Percentiles rank a stretch among this genome's conserved stretches.
These are phyloP conservation scores for Lamprologus lemairii DNA, from an alignment of 2,113 vertebrate genomes.

Conservation along the genomic window DNA sequence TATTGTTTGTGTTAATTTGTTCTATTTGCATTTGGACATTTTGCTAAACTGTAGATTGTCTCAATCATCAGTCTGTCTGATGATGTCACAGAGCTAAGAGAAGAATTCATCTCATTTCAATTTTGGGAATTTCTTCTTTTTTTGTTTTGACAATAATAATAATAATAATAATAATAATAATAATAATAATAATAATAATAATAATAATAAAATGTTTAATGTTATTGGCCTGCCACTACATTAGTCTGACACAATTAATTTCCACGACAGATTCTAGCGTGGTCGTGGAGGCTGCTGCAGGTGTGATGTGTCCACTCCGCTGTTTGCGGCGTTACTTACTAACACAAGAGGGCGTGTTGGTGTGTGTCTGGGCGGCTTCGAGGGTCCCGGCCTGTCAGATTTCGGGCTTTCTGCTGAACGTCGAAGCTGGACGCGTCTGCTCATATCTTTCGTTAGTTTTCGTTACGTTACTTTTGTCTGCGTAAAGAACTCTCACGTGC, in stretches of 20 bases:
- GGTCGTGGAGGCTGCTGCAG: neutral
- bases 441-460: neutral
- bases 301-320: neutral
- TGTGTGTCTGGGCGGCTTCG: neutral
- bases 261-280: neutral
- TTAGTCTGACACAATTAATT: neutral
- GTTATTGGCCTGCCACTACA: neutral
- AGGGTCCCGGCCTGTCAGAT: neutral
- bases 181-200: neutral
- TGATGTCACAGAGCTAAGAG: neutral
- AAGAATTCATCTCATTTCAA: neutral
- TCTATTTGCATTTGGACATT: neutral
- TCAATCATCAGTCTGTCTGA: neutral
- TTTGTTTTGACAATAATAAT: neutral
- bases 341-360: constrained; percentile 72
- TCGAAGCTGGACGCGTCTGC: neutral
- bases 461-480: too few species aligned
- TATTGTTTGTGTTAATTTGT: neutral
- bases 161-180: neutral
- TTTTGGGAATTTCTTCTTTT: neutral
- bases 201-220: neutral
- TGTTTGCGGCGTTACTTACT: neutral
- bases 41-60: neutral
- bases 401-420: neutral
- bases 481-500: fast-evolving